Base-by-base conservation (phyloP, 1,140 invertebrate genomes). In the Drosophila equinoxialis region DNA sequence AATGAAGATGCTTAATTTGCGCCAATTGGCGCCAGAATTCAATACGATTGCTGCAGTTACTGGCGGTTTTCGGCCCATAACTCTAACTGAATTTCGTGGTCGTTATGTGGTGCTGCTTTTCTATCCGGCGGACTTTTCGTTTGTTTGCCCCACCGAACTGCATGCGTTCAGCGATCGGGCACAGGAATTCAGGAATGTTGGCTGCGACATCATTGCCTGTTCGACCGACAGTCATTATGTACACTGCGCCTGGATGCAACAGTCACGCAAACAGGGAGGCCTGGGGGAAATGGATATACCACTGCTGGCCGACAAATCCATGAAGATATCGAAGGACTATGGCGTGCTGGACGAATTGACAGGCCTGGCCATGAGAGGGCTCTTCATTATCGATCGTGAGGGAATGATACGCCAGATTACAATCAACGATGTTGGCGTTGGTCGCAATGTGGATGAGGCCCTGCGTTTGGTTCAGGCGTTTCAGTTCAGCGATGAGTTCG, bases 71-170 rank as follows among this genome's bases (percentile, higher is more conserved):
- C 97, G 97, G 89, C 95, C 97, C 13, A 95, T 99, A 41, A 95
- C 95, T 2, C 93, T 99, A 5, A 92, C 94, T 0, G 97, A 99
- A 82, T 99, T 96, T 93, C 95, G 96, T 84, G 98, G 98, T 71
- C 98, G 98, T 96, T 99, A 99, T 91, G 94, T 99, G 0, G 95
- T 99, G 0, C 92, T 99, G 3, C 98, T 99, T 92, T 99, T 99
- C 94, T 99, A 99, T 91, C 98, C 98, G 3, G 93, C 98, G 35
- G 98, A 99, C 92, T 99, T 99, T 87, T 98, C 97, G 0, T 98
- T 98, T 91, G 98, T 98, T 0, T 98, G 98, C 83, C 97, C 98
- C 26, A 98, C 98, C 14, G 98, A 99, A 93, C 97, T 98, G 73
- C 97, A 98, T 89, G 97, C 97, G 6, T 98, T 98, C 92, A 98